Percentiles rank a stretch among this genome's conserved stretches.
These are phyloP conservation scores for Schizothorax lantsangensis DNA, from an alignment of 2,797 vertebrate genomes.

Conservation along the genomic window DNA sequence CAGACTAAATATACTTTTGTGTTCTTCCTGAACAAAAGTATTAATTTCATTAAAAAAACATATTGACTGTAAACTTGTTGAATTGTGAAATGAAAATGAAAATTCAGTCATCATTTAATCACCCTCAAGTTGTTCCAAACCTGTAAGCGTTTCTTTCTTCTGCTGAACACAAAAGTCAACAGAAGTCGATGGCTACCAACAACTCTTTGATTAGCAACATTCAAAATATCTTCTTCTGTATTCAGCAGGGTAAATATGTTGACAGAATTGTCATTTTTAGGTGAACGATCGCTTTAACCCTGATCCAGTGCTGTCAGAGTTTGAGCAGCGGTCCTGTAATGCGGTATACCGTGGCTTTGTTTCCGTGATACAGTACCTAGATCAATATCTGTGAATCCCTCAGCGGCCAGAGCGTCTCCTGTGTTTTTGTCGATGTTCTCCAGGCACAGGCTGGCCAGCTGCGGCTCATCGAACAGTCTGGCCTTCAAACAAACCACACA, in stretches of 20 bases:
- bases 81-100: not conserved
- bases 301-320: not conserved
- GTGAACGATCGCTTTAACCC: not conserved
- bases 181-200: not conserved
- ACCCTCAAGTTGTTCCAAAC: not conserved
- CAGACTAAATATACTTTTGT: no score
- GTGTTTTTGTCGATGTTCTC: conserved; percentile 99
- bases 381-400: conserved; percentile 98
- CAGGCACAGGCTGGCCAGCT: conserved; percentile 95
- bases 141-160: not conserved
- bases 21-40: not conserved
- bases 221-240: not conserved
- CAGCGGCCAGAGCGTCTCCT: conserved; percentile 91
- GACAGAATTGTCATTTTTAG: not conserved
- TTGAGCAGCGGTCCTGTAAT: not conserved
- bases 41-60: not conserved
- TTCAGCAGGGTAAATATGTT: not conserved
- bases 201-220: not conserved
- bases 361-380: conserved; percentile 79
- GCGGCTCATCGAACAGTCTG: conserved; percentile 95
- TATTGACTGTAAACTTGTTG: not conserved
- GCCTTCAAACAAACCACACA: conserved; percentile 77
- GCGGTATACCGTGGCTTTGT: not conserved
- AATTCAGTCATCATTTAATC: not conserved
- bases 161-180: not conserved